Percentiles rank a stretch among this genome's conserved stretches.
phyloP scores from a whole-genome alignment of 2,888 invertebrate species.

The Pterostichus niger region DNA sequence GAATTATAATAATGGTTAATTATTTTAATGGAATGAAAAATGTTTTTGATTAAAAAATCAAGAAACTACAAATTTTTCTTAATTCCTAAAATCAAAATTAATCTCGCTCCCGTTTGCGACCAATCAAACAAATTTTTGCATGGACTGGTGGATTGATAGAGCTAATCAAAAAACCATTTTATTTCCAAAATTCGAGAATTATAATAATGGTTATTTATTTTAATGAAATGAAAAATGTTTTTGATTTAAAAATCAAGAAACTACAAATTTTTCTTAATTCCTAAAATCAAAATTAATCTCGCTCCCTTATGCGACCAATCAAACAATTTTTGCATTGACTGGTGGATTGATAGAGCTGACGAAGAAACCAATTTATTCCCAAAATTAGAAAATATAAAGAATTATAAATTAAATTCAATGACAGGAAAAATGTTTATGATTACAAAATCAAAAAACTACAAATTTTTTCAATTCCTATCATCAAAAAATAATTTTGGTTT shows the following conservation, averaged over 20 bases:
- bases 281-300: background rate
- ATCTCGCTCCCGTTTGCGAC: constrained; percentile 13
- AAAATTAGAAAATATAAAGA: background rate
- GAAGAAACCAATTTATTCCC: background rate
- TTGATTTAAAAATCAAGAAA: background rate
- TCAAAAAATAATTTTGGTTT: constrained; percentile 23
- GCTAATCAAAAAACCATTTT: background rate
- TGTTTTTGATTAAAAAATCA: background rate
- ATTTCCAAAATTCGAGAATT: background rate
- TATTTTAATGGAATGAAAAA: no score
- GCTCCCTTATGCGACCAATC: constrained; percentile 3
- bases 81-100: background rate
- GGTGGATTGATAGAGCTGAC: constrained; percentile 25
- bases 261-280: background rate
- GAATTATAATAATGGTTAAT: background rate
- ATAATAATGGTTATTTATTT: background rate
- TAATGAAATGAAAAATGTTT: background rate
- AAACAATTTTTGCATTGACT: constrained; percentile 1
- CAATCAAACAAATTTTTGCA: background rate
- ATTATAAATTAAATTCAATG: no score
- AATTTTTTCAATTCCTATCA: background rate
- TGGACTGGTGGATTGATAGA: constrained; percentile 20
- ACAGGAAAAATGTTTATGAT: background rate
- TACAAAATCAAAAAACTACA: background rate
- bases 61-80: background rate